Evolutionary conservation across 2,888 invertebrate species (phyloP).

Genomic region (Artemia sinica): DNA sequence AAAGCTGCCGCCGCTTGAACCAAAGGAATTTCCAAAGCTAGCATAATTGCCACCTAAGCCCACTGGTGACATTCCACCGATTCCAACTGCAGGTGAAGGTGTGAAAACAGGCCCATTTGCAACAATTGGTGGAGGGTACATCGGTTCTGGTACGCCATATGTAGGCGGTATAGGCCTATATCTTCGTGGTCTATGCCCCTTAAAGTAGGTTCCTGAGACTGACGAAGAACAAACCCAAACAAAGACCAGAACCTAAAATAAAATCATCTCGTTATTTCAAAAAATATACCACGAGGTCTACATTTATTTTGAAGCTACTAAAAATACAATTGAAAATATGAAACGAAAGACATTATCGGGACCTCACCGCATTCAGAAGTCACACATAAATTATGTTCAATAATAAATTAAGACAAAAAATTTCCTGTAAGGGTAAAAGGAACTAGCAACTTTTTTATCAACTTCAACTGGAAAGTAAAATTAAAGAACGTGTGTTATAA

Average conservation of each 20-base stretch:
- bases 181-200: neutral
- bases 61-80: neutral
- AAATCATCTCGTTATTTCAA: neutral
- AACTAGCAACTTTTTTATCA: no score
- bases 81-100: neutral
- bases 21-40: neutral
- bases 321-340: no score
- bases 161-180: neutral
- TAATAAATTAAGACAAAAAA: no score
- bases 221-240: neutral
- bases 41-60: neutral
- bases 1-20: neutral
- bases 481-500: no score
- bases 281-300: no score
- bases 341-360: no score
- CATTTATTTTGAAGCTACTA: no score
- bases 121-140: neutral
- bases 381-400: no score
- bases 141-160: neutral
- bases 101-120: neutral
- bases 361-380: no score
- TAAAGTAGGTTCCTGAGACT: neutral
- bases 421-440: no score
- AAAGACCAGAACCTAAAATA: slow-evolving; percentile 1
- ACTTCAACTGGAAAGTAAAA: no score